These are phyloP conservation scores for Sula dactylatra DNA, from an alignment of 2,113 vertebrate genomes.

Conservation along the genomic window DNA sequence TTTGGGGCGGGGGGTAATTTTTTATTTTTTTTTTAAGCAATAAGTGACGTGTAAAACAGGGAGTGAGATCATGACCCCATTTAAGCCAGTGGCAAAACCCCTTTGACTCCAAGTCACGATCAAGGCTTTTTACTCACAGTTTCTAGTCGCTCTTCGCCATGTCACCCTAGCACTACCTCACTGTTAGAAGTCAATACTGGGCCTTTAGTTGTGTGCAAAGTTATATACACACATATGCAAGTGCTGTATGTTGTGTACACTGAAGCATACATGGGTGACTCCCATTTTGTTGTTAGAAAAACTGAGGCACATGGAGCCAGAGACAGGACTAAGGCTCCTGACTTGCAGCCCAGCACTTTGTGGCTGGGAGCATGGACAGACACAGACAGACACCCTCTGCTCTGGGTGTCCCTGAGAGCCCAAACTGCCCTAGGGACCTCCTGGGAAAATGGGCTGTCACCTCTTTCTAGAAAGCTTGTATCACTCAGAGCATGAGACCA, in stretches of 20 bases:
- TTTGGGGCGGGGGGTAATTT: neutral
- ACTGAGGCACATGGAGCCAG: neutral
- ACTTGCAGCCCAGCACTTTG: neutral
- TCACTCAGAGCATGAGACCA: neutral
- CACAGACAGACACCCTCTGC: no score
- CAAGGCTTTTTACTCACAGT: neutral
- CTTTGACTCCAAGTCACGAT: neutral
- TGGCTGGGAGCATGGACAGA: neutral
- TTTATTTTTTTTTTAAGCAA: neutral
- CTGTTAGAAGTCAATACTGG: neutral
- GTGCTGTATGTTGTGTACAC: no score
- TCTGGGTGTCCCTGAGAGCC: neutral
- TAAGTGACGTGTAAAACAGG: neutral
- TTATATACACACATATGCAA: rapidly evolving
- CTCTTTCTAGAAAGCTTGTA: neutral
- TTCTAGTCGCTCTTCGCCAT: neutral
- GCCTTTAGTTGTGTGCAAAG: neutral
- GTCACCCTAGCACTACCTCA: neutral
- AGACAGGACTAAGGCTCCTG: neutral
- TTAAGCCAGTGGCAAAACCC: neutral
- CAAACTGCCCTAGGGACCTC: neutral
- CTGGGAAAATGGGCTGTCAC: neutral
- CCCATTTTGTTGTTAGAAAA: neutral
- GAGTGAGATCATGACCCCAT: neutral
- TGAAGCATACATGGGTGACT: neutral